Conservation (phyloP, 2,113 vertebrate genomes). For the Synchiropus splendidus region DNA sequence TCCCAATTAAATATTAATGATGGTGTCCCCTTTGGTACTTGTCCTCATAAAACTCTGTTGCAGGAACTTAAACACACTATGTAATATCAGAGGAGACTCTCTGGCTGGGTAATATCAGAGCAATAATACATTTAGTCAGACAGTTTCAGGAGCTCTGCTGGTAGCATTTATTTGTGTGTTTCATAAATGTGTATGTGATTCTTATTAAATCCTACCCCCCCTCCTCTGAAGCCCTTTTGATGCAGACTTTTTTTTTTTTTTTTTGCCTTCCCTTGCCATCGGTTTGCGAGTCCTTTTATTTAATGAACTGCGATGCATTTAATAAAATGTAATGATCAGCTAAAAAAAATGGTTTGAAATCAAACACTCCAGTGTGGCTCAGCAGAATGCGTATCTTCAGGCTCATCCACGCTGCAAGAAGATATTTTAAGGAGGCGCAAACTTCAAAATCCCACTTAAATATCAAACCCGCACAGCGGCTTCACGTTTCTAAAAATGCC, state of each 20-base stretch:
- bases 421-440: constrained; percentile 27
- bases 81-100: constrained; percentile 20
- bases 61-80: constrained; percentile 6
- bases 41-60: constrained; percentile 24
- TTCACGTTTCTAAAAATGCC: constrained; percentile 28
- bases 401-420: constrained; percentile 38
- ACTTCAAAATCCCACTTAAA: constrained; percentile 34
- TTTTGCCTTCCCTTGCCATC: constrained; percentile 1
- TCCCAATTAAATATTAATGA: constrained; percentile 70
- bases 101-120: constrained; percentile 23
- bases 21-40: constrained; percentile 23
- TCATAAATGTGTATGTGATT: constrained; percentile 35
- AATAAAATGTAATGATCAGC: constrained; percentile 64
- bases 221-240: constrained; percentile 25
- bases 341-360: constrained; percentile 58
- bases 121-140: constrained; percentile 32
- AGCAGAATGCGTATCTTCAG: constrained; percentile 57
- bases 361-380: constrained; percentile 54
- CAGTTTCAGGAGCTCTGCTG: constrained; percentile 26
- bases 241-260: constrained; percentile 16
- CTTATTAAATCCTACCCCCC: constrained; percentile 22
- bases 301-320: constrained; percentile 54
- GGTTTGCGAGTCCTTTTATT: constrained; percentile 30
- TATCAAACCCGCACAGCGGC: constrained; percentile 28
- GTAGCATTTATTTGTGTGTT: constrained; percentile 42